These are phyloP conservation scores for Pangasius mekongensis DNA, from an alignment of 2,797 vertebrate species.

Conservation along the genomic window DNA sequence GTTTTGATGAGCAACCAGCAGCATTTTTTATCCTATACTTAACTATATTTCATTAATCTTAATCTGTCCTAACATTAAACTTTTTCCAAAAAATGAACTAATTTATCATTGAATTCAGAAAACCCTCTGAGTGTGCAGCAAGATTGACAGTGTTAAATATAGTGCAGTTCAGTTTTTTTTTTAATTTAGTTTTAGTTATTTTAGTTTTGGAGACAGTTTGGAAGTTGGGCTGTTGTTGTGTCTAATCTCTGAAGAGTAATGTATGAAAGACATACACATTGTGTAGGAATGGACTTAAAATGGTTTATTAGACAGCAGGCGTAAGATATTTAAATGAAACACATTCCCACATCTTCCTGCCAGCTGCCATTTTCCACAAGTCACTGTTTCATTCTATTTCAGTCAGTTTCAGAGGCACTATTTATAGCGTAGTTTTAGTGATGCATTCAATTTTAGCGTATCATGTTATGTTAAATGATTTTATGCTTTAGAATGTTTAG, in stretches of 20 bases:
- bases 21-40: not conserved
- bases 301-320: not conserved
- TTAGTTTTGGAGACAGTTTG: not conserved
- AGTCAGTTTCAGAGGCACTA: not conserved
- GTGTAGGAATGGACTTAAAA: not conserved
- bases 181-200: not conserved
- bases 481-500: not conserved
- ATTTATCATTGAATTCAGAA: not conserved
- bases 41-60: not conserved
- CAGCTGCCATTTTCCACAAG: slow-evolving; percentile 24
- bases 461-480: not conserved
- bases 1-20: not conserved
- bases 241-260: not conserved
- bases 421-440: not conserved
- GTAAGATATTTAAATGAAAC: slow-evolving; percentile 22
- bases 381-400: slow-evolving; percentile 13
- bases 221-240: not conserved
- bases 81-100: not conserved
- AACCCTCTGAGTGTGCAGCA: not conserved
- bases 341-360: slow-evolving; percentile 28
- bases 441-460: not conserved
- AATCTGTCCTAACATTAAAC: not conserved
- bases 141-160: not conserved
- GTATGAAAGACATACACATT: not conserved
- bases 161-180: not conserved